A percentile compares a stretch with the other conserved stretches of the same genome.
phyloP scores from a whole-genome alignment of 2,888 invertebrate genomes.

The Ormia ochracea region DNA sequence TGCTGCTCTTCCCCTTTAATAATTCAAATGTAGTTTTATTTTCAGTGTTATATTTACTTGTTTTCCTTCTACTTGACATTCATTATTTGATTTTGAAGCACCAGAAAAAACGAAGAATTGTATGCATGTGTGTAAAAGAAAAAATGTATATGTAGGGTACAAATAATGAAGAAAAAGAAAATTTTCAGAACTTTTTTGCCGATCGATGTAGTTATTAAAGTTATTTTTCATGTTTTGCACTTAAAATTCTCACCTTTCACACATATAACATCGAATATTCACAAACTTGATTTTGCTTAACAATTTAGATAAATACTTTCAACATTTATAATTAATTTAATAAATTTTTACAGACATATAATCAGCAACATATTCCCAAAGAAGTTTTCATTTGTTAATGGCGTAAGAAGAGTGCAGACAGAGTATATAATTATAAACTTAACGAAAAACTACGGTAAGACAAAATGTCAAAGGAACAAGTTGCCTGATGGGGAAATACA shows the following conservation, averaged over 20 bases:
- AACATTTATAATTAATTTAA: not conserved
- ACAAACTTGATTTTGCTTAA: not conserved
- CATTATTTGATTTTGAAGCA: slow-evolving; percentile 34
- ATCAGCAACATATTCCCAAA: slow-evolving; percentile 40
- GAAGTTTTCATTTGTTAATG: slow-evolving; percentile 48
- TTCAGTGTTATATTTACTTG: slow-evolving; percentile 45
- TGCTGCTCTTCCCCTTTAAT: slow-evolving; percentile 53
- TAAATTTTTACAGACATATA: slow-evolving; percentile 29
- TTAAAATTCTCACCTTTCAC: slow-evolving; percentile 39
- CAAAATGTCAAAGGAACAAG: not conserved
- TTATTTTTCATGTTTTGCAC: slow-evolving; percentile 1
- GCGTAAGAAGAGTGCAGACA: slow-evolving; percentile 44
- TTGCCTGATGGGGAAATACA: too few relatives aligned
- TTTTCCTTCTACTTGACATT: slow-evolving; percentile 59
- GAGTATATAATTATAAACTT: not conserved
- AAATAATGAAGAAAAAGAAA: slow-evolving; percentile 45
- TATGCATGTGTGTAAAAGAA: slow-evolving; percentile 19
- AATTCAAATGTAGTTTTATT: slow-evolving; percentile 12
- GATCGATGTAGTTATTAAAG: slow-evolving; percentile 40
- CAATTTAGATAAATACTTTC: not conserved
- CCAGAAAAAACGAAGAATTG: slow-evolving; percentile 26
- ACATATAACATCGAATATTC: slow-evolving; percentile 2
- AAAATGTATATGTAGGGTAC: slow-evolving; percentile 10
- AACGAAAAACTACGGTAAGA: not conserved
- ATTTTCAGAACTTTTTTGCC: slow-evolving; percentile 49